These are phyloP conservation scores for Poecilia picta DNA, from an alignment of 2,797 vertebrate species.

Conservation along the genomic window DNA sequence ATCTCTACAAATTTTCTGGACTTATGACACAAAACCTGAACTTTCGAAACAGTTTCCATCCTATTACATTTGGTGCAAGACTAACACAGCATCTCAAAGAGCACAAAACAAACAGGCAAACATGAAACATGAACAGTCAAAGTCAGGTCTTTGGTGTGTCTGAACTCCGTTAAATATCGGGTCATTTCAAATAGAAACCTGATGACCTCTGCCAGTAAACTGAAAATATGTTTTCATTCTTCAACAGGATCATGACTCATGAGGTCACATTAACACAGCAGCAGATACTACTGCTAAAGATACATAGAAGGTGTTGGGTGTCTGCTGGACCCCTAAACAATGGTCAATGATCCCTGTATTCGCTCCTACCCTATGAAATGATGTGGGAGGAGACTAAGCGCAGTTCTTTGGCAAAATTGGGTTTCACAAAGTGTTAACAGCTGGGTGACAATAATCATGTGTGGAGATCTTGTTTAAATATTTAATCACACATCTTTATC, in stretches of 20 bases:
- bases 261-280: too few species aligned
- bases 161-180: neutral
- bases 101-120: neutral
- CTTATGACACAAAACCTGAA: neutral
- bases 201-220: neutral
- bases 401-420: too few species aligned
- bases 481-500: neutral
- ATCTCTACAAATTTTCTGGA: neutral
- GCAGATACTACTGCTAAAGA: too few species aligned
- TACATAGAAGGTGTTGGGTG: neutral
- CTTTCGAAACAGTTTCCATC: neutral
- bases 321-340: neutral
- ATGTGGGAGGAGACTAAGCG: too few species aligned
- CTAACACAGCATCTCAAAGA: neutral
- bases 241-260: too few species aligned
- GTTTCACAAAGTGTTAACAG: too few species aligned
- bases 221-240: neutral
- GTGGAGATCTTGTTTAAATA: neutral
- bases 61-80: neutral
- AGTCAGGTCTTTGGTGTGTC: neutral
- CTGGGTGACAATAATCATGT: neutral
- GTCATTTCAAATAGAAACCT: too few species aligned
- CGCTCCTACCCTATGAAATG: too few species aligned
- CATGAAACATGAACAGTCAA: neutral
- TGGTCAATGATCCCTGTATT: too few species aligned